Conservation (phyloP, 2,113 vertebrate genomes). For the Amphiprion percula region DNA sequence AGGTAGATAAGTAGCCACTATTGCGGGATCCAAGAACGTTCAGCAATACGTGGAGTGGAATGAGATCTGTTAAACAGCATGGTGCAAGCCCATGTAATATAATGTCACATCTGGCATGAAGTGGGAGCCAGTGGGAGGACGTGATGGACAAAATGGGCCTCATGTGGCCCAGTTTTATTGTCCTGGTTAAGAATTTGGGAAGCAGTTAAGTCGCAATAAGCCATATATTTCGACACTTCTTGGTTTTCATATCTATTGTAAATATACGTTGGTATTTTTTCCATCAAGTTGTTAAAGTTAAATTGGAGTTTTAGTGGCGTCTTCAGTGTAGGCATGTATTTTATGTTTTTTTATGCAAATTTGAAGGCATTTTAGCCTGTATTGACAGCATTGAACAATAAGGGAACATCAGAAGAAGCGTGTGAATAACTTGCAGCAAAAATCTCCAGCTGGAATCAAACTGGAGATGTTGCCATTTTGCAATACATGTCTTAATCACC, state of each 20-base stretch:
- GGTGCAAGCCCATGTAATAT: not conserved
- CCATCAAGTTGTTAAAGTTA: not conserved
- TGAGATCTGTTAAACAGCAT: conserved; percentile 18
- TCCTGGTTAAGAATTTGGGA: not conserved
- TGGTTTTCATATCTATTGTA: conserved; percentile 1
- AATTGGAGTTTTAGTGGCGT: not conserved
- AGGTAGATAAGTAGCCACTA: conserved; percentile 8
- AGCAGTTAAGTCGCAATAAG: not conserved
- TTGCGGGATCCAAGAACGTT: not conserved
- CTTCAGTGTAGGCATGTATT: not conserved
- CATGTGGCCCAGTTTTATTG: conserved; percentile 9
- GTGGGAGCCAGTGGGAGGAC: conserved; percentile 2
- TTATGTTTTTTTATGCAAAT: not conserved
- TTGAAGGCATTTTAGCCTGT: not conserved
- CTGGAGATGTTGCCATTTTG: conserved; percentile 14
- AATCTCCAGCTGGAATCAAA: conserved; percentile 7
- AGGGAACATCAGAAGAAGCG: not conserved
- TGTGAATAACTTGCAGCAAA: not conserved
- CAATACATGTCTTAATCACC: conserved; percentile 1
- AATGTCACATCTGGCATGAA: conserved; percentile 2
- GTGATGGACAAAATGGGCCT: not conserved
- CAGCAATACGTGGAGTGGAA: not conserved
- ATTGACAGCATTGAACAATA: not conserved
- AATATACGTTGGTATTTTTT: not conserved
- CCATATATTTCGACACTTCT: not conserved